A percentile compares a stretch with the other conserved stretches of the same genome.
Conservation (phyloP, 2,113 vertebrate species). For the Microcebus jonahi region DNA sequence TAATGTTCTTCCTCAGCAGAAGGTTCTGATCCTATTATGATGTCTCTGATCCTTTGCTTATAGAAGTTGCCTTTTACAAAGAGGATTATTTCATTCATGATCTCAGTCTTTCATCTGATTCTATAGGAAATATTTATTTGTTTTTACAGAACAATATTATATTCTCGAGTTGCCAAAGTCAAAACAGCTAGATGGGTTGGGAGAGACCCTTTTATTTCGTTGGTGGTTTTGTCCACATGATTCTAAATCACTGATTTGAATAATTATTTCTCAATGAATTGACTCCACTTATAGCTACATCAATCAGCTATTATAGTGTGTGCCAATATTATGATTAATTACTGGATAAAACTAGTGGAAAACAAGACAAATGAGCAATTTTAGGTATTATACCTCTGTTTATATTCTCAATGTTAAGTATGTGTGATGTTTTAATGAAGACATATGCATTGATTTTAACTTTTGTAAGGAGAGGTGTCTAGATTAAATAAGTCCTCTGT, state of each 20-base stretch:
- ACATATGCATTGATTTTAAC: background rate
- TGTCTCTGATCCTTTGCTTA: background rate
- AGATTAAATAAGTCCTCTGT: background rate
- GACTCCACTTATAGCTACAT: constrained; percentile 14
- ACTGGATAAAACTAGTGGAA: background rate
- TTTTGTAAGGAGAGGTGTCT: background rate
- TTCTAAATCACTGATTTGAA: constrained; percentile 16
- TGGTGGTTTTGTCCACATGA: constrained; percentile 7
- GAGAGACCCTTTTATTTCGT: background rate
- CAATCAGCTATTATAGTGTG: background rate
- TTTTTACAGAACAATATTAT: constrained; percentile 13
- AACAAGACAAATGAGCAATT: background rate
- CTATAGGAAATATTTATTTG: background rate
- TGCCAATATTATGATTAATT: constrained; percentile 21
- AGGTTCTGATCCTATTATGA: background rate
- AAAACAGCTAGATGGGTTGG: background rate
- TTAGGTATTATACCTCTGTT: background rate
- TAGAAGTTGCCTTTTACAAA: constrained; percentile 29
- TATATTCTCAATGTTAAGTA: background rate
- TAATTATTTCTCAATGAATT: constrained; percentile 15
- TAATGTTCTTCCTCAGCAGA: background rate
- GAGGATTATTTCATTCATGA: background rate
- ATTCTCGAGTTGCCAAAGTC: background rate
- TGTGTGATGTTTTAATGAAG: background rate
- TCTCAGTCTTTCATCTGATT: background rate